phyloP scores from a whole-genome alignment of 2,113 vertebrate species.

The Epinephelus lanceolatus region DNA sequence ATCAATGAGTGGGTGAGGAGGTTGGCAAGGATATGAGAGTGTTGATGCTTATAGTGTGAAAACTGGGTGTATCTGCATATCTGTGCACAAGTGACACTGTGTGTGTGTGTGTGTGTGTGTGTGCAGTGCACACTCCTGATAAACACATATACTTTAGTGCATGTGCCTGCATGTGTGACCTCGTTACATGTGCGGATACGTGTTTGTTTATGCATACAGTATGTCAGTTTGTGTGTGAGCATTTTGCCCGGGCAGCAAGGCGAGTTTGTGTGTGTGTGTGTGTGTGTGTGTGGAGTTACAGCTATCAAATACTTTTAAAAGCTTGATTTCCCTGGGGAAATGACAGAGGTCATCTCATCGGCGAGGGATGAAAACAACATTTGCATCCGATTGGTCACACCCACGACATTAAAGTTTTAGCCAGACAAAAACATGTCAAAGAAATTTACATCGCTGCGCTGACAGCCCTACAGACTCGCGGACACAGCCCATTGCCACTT shows the following conservation, averaged over 20 bases:
- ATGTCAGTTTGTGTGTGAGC: constrained; percentile 28
- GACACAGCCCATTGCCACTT: constrained; percentile 87
- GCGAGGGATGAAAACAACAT: constrained; percentile 97
- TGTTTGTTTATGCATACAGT: constrained; percentile 52
- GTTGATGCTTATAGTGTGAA: constrained; percentile 40
- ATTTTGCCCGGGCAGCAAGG: constrained; percentile 11
- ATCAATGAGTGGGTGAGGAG: constrained; percentile 58
- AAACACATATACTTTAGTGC: constrained; percentile 21
- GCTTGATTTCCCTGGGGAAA: constrained; percentile 93
- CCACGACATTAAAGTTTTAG: constrained; percentile 97
- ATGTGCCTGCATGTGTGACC: constrained; percentile 41
- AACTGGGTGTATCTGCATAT: constrained; percentile 42
- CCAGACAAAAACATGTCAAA: constrained; percentile 98
- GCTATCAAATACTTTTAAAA: constrained; percentile 90
- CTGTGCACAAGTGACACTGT: not conserved
- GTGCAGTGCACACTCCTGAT: not conserved
- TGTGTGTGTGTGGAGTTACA: constrained; percentile 72
- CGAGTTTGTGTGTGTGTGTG: constrained; percentile 43
- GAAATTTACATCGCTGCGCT: constrained; percentile 95
- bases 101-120: not conserved
- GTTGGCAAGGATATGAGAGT: constrained; percentile 38
- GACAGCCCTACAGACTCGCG: constrained; percentile 90
- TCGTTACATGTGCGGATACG: constrained; percentile 21
- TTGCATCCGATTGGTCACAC: constrained; percentile 98
- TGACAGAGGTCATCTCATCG: constrained; percentile 94